Conservation (phyloP, 2,113 vertebrate genomes). For the Taurulus bubalis region DNA sequence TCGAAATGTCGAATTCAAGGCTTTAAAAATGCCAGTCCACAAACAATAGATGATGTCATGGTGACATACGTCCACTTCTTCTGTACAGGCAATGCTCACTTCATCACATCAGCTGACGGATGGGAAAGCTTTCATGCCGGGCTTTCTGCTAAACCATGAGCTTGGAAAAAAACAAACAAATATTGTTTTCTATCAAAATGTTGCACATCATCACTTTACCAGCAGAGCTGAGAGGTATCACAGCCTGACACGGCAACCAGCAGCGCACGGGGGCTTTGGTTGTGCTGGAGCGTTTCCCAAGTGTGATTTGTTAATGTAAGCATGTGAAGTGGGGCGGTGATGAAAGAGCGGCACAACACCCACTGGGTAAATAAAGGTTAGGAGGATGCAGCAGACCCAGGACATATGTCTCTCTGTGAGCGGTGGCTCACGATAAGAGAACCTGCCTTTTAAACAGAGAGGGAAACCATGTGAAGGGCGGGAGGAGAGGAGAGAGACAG, state of each 20-base stretch:
- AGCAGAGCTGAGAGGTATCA: neutral
- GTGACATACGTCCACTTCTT: neutral
- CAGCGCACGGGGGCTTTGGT: neutral
- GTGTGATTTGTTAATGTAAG: constrained; percentile 48
- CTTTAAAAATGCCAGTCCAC: neutral
- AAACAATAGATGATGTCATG: neutral
- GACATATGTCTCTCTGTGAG: constrained; percentile 10
- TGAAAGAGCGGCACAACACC: constrained; percentile 41
- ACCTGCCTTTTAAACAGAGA: neutral
- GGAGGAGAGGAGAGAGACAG: constrained; percentile 12
- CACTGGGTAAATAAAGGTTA: constrained; percentile 29
- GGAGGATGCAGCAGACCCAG: constrained; percentile 31
- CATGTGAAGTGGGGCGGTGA: constrained; percentile 17
- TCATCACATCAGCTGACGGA: neutral
- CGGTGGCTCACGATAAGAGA: neutral
- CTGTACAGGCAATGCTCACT: too few species aligned
- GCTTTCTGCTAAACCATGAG: neutral
- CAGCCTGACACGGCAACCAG: constrained; percentile 7
- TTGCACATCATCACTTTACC: neutral
- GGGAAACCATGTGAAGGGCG: neutral
- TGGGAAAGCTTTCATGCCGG: neutral
- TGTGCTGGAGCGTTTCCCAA: constrained; percentile 29
- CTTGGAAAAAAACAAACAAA: neutral
- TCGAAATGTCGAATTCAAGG: neutral
- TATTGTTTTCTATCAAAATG: neutral